Base-by-base conservation (phyloP, 1,140 invertebrate genomes). In the Helicoverpa zea region DNA sequence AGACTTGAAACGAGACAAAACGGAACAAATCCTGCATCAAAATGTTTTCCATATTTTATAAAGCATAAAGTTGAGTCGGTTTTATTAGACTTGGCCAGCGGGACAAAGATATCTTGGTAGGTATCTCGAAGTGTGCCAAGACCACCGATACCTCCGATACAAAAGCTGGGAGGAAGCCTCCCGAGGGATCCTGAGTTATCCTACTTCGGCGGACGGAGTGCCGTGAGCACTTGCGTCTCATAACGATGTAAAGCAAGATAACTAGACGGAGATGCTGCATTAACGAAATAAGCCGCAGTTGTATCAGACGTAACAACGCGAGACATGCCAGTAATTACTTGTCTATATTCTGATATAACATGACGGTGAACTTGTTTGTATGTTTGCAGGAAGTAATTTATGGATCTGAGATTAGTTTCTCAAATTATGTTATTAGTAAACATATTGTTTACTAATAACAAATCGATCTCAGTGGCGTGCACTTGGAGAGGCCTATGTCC, bases 1-100 rank as follows among this genome's bases (percentile, higher is more conserved):
- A 43, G 35, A 43, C 49, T 29, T 72, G 49, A 29, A 43, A 64
- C 63, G 43, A 29, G 49, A 72, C 4, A 54, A 72, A 72, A n/a
- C 49, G 68, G 68, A 72, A 29, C 68, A 72, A 72, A 72, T 52
- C 68, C 52, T 30, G 68, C 68, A 30, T 52, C 68, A 72, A 72
- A 72, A 72, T 72, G 12, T 72, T 72, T 72, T 54, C 49, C 68
- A 72, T 72, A 72, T 72, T 72, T 72, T 72, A 72, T 14, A 72
- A 72, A 72, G 68, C 49, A 72, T 72, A 72, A 54, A 72, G 49
- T 43, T 16, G 49, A 72, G 49, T 52, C 68, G 49, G 49, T 72
- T 68, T 72, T 72, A 72, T 54, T 72, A 72, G 68, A 72, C 49
- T 51, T 54, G 13, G 68, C 68, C 68, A 18, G 68, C 49, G 68